Evolutionary conservation across 2,888 invertebrate genomes (phyloP).

Genomic region (Latheticus oryzae): DNA sequence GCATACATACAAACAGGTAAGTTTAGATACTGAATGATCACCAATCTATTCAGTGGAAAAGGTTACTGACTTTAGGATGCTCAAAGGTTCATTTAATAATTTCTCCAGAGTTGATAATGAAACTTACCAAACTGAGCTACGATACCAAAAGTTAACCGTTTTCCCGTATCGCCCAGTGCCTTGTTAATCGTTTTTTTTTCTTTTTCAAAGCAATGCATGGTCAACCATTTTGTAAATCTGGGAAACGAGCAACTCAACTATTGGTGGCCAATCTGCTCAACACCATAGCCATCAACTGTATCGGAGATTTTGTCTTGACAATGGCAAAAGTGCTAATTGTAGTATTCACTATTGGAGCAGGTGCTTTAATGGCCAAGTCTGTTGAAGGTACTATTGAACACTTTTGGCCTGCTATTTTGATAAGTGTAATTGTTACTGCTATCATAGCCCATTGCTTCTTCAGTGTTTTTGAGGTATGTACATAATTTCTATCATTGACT

Average conservation of each 20-base stretch:
- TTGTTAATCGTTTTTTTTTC: too few species aligned
- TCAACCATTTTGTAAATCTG: conserved; percentile 42
- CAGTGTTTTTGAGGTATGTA: conserved; percentile 38
- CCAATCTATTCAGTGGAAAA: conserved; percentile 2
- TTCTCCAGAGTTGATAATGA: too few species aligned
- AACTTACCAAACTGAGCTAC: too few species aligned
- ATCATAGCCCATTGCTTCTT: conserved; percentile 40
- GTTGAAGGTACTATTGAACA: conserved; percentile 14
- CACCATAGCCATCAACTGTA: conserved; percentile 37
- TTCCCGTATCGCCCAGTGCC: too few species aligned
- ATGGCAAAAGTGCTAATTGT: conserved; percentile 40
- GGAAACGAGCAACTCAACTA: conserved; percentile 42
- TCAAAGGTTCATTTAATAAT: too few species aligned
- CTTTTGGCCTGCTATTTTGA: conserved; percentile 31
- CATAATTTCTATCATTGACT: not conserved
- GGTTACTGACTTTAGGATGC: not conserved
- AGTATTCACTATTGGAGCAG: conserved; percentile 26
- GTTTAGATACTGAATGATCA: not conserved
- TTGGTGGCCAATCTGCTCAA: conserved; percentile 35
- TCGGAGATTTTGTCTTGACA: conserved; percentile 41
- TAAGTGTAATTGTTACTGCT: conserved; percentile 31
- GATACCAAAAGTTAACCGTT: too few species aligned
- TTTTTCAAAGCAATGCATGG: conserved; percentile 49
- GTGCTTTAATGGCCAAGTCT: conserved; percentile 19
- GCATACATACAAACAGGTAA: conserved; percentile 49